phyloP scores from a whole-genome alignment of 2,888 invertebrate genomes.

The Tridacna gigas region DNA sequence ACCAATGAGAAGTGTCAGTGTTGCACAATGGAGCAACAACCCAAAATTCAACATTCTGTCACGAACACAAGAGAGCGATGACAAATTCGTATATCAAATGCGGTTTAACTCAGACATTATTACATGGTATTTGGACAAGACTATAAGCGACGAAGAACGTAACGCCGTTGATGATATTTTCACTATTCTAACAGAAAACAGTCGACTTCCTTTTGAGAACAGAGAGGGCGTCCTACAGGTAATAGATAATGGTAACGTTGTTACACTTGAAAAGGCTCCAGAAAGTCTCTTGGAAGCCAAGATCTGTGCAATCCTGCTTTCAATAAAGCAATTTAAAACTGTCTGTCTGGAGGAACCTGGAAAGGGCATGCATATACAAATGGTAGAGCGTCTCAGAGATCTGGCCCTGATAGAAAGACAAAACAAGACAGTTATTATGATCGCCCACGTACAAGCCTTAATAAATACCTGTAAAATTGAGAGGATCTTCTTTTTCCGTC shows the following conservation, averaged over 20 bases:
- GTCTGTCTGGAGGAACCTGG: constrained; percentile 34
- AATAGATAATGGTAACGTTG: not conserved
- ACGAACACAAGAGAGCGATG: not conserved
- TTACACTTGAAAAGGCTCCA: constrained; percentile 18
- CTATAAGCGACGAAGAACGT: not conserved
- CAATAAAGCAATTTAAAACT: constrained; percentile 24
- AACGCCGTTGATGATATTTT: not conserved
- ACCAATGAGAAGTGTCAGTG: constrained; percentile 28
- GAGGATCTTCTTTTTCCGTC: no score
- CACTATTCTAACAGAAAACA: not conserved
- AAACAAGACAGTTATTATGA: constrained; percentile 17
- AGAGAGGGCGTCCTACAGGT: not conserved
- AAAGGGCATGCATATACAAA: constrained; percentile 41
- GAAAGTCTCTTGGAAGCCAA: constrained; percentile 34
- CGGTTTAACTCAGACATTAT: not conserved
- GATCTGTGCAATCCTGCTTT: constrained; percentile 13
- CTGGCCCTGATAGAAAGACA: constrained; percentile 7
- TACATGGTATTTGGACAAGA: not conserved
- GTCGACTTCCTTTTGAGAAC: not conserved
- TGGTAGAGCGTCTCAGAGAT: constrained; percentile 33
- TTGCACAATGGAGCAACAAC: constrained; percentile 24
- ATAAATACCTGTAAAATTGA: no score
- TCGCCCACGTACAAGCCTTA: constrained; percentile 4
- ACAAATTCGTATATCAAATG: not conserved
- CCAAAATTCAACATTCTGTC: not conserved